Evolutionary conservation across 2,888 invertebrate genomes (phyloP), one percentile per base, ranked within the genome.

Genomic region (Orgyia antiqua): DNA sequence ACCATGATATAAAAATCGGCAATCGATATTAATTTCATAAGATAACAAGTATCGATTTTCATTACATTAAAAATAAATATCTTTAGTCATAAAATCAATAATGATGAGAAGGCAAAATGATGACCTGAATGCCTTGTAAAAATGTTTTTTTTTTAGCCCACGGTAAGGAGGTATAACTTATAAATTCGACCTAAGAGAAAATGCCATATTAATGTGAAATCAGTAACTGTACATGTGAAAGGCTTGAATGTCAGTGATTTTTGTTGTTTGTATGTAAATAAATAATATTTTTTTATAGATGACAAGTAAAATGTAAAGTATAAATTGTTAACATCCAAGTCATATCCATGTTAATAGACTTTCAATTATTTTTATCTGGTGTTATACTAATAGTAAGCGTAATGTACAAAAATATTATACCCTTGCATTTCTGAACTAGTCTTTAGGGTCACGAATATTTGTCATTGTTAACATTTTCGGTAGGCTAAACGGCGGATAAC

Each of bases 381-480:
- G 83, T 84, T 86, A 84, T 74, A 68, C 69, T 84, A 84, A 73
- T 84, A 62, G 63, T 84, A 84, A 77, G 83, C 66, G 64, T 74
- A 75, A 75, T 84, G 84, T 86, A 84, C 83, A 83, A 83, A 80
- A 72, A 66, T 68, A 74, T 67, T 48, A 74, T 68, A 23, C 69
- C 24, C 68, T 70, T 80, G 82, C 82, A 83, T 86, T 86, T 84
- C 78, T 74, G 63, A 15, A 75, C 83, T 84, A 86, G 86, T 86
- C 83, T 71, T 58, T 82, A 79, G 80, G 76, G 76, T 80, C 84
- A 80, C 78, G 67, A 70, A 63, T 60, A 50, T 53, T 56, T 56
- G 43, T 57, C 52, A 48, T 57, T 61, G 61, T 66, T 61, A 42
- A 52, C 57, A 39, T 41, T 50, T 57, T 60, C 64, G 50, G 13